Percentiles rank a stretch among this genome's conserved stretches.
phyloP scores from a whole-genome alignment of 92 coral and sea anemone genomes.

The Bergia sp. region DNA sequence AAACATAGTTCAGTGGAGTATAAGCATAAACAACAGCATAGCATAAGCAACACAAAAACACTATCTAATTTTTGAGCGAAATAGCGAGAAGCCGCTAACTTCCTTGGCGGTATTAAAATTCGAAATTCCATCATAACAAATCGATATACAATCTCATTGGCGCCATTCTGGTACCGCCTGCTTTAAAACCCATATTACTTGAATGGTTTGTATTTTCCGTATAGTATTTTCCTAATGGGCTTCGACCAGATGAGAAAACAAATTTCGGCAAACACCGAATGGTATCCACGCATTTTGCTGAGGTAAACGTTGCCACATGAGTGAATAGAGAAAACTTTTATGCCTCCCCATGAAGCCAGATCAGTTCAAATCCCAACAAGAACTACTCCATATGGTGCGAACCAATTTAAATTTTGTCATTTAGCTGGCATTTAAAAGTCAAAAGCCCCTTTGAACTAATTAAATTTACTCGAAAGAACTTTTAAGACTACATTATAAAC shows the following conservation, averaged over 20 bases:
- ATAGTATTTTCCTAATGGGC: constrained; percentile 33
- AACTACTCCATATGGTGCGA: constrained; percentile 28
- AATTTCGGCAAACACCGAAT: constrained; percentile 4
- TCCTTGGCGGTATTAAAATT: neutral
- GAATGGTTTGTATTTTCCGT: constrained; percentile 42
- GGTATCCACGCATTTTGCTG: neutral
- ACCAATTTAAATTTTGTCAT: neutral
- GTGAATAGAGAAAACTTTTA: neutral
- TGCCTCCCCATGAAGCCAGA: constrained; percentile 28
- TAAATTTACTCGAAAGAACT: neutral
- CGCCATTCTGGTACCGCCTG: constrained; percentile 36
- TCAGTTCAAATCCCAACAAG: neutral
- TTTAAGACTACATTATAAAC: neutral
- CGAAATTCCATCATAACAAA: neutral
- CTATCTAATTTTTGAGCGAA: neutral
- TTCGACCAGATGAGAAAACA: constrained; percentile 47
- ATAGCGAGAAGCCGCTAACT: neutral
- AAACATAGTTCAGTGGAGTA: no score
- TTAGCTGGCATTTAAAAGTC: neutral
- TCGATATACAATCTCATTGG: neutral
- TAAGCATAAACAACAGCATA: neutral
- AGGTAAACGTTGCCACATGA: constrained; percentile 21
- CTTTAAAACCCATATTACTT: constrained; percentile 32
- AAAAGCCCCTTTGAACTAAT: neutral
- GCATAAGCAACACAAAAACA: neutral